Evolutionary conservation across 1,140 invertebrate genomes (phyloP).

Genomic region (Phortica variegata): DNA sequence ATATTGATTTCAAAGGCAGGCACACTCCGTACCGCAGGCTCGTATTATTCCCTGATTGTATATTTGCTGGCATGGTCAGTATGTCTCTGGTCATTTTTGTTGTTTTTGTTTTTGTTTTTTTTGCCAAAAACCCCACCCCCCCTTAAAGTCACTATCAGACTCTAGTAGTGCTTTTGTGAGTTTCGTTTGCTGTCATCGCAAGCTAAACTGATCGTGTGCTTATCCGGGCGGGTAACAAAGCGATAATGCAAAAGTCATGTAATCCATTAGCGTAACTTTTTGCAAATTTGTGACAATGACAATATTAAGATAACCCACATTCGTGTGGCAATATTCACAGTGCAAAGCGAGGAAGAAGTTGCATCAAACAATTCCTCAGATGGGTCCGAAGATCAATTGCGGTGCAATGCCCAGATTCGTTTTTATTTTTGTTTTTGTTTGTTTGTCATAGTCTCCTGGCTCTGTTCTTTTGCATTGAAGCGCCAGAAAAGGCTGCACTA

Average conservation of each 20-base stretch:
- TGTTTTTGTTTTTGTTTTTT: no score
- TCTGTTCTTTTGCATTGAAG: conserved; percentile 4
- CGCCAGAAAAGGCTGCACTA: conserved; percentile 18
- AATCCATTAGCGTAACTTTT: conserved; percentile 57
- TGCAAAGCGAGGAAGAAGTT: background rate
- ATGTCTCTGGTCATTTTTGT: no score
- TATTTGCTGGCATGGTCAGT: no score
- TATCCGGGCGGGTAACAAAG: conserved; percentile 56
- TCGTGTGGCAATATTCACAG: background rate
- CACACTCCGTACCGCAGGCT: no score
- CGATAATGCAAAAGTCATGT: conserved; percentile 57
- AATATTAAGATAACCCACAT: conserved; percentile 55
- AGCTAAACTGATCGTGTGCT: conserved; percentile 40
- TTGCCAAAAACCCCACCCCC: no score
- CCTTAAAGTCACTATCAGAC: no score
- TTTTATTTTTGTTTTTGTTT: background rate
- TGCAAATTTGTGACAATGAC: conserved; percentile 58
- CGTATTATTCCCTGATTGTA: no score
- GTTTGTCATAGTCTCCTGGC: background rate
- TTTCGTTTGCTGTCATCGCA: no score
- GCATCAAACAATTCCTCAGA: background rate
- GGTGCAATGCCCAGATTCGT: conserved; percentile 3
- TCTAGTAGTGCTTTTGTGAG: no score
- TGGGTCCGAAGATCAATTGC: no score
- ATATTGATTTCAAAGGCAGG: no score